phyloP scores from a whole-genome alignment of 2,113 vertebrate genomes.

The Naja naja region DNA sequence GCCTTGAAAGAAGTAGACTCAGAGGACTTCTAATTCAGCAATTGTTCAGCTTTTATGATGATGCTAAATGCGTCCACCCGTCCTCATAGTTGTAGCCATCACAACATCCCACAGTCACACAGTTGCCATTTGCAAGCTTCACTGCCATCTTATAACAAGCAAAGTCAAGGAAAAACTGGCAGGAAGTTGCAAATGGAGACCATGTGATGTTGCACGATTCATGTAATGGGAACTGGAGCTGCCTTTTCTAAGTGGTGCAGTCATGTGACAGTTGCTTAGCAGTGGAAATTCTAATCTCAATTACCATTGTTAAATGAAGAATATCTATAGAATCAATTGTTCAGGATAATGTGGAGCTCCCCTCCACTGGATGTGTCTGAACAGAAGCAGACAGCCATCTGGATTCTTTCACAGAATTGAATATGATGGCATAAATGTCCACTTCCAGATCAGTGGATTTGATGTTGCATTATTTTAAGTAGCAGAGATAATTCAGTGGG shows the following conservation, averaged over 20 bases:
- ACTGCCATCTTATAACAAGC: background rate
- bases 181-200: too few species aligned
- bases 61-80: background rate
- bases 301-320: background rate
- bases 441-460: background rate
- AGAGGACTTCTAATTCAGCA: background rate
- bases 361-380: too few species aligned
- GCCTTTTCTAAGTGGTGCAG: too few species aligned
- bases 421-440: background rate
- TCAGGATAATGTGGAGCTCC: too few species aligned
- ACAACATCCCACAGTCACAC: background rate
- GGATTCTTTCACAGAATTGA: background rate
- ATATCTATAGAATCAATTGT: background rate
- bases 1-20: background rate
- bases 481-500: background rate
- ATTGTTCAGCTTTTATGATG: background rate
- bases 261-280: too few species aligned
- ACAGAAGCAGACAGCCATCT: background rate
- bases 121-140: background rate
- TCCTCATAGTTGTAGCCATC: background rate
- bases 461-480: background rate
- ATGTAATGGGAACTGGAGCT: too few species aligned
- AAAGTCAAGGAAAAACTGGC: too few species aligned
- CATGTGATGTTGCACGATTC: too few species aligned
- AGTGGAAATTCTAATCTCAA: background rate